Evolutionary conservation across 92 coral and sea anemone species (phyloP).

Genomic region (Micromussa lordhowensis): DNA sequence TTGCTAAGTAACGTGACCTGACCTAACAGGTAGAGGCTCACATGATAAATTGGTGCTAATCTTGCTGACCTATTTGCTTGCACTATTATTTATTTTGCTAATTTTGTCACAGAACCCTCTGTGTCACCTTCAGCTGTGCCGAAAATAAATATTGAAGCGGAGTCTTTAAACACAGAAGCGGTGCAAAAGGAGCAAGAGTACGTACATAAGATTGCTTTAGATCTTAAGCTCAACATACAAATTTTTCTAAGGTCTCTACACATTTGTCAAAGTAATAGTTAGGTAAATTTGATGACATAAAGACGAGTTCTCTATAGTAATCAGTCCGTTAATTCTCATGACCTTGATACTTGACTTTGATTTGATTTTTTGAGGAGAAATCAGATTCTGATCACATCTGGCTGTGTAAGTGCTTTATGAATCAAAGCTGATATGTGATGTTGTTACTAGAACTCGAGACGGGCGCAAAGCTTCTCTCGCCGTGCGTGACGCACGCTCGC

Average conservation of each 20-base stretch:
- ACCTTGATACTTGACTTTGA: not conserved
- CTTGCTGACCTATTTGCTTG: not conserved
- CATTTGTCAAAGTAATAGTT: not conserved
- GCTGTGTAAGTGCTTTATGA: not conserved
- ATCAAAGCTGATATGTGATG: no score
- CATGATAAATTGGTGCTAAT: not conserved
- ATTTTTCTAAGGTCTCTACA: not conserved
- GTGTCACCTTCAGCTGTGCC: not conserved
- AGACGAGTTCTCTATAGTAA: not conserved
- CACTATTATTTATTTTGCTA: not conserved
- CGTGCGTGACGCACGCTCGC: no score
- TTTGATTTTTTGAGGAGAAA: not conserved
- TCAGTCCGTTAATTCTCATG: not conserved
- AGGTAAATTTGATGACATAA: not conserved
- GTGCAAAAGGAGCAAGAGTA: conserved; percentile 18
- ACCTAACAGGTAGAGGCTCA: no score
- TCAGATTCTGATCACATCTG: not conserved
- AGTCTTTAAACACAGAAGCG: not conserved
- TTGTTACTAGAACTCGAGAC: not conserved
- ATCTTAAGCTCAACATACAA: not conserved
- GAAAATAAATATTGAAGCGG: not conserved
- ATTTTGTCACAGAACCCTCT: conserved; percentile 29
- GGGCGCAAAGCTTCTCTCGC: not conserved
- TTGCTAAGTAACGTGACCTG: no score
- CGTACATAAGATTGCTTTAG: not conserved